These are phyloP conservation scores for Picathartes gymnocephalus DNA, from an alignment of 2,113 vertebrate genomes.

Conservation along the genomic window DNA sequence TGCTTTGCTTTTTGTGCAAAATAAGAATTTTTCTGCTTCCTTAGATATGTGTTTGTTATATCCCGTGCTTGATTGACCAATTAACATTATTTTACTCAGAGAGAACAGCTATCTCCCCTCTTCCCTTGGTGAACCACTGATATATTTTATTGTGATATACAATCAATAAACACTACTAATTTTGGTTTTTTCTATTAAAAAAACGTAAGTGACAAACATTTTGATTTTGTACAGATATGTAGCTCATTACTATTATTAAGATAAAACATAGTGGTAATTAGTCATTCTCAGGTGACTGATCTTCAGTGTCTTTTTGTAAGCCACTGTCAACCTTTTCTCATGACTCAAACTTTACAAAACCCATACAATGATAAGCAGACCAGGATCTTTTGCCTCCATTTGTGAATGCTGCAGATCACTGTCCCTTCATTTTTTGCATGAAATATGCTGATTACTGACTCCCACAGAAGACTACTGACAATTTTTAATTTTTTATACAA, in stretches of 20 bases:
- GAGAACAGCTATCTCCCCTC: neutral
- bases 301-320: neutral
- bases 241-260: neutral
- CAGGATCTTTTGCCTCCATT: neutral
- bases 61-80: neutral
- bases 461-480: neutral
- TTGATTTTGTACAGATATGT: neutral
- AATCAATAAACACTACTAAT: neutral
- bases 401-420: neutral
- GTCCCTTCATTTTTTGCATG: fast-evolving
- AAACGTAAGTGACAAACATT: neutral
- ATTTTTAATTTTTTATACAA: neutral
- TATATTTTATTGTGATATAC: neutral
- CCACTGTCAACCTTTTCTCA: neutral
- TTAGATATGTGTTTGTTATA: neutral
- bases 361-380: neutral
- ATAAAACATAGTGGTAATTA: neutral
- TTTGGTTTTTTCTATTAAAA: neutral
- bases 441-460: neutral
- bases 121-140: neutral
- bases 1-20: neutral
- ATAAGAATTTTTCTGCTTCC: neutral
- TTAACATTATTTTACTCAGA: neutral
- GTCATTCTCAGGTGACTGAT: neutral
- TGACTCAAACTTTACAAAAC: neutral